Evolutionary conservation across 2,113 vertebrate species (phyloP), one percentile per base, ranked within the genome.

Genomic region (Etia nguti): DNA sequence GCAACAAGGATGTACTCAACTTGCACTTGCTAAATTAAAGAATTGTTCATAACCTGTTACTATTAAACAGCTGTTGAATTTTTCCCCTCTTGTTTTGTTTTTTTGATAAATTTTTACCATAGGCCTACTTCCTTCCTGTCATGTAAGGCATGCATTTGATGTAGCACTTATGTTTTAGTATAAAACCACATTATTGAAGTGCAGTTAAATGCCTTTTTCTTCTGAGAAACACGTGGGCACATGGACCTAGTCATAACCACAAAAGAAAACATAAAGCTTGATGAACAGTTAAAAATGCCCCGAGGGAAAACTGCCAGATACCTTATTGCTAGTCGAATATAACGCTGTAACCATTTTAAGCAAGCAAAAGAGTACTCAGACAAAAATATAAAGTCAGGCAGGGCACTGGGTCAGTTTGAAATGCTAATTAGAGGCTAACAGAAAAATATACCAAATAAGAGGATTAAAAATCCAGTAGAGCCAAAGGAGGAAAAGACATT

Each of bases 351-450:
- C n/a, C 62, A 36, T 81, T 86, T 73, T 34, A 77, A 77, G 80
- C 13, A 31, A 43, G 60, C 2, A 9, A 38, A 75, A 15, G 52
- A 56, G 73, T 65, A 79, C 13, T 12, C 13, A 31, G 43, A 59
- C 20, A 65, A 65, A n/a, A 65, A 65, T 13, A 38, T 65, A 12
- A 65, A 85, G 38, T 59, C 41, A 68, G 79, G 46, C 48, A 50
- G 89, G 81, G 12, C 73, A 82, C 7, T 3, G 31, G 86, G 81
- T 90, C 83, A 85, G 81, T 1, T 29, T 24, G 80, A 9, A 26
- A 57, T 70, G 83, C 57, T 87, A 89, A 90, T 91, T 87, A 84
- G 81, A 90, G 81, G 70, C 60, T 90, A 88, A 79, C 60, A 20
- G 29, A 75, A 82, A 82, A 88, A 54, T 80, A 86, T 52, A 68